Evolutionary conservation across 2,888 invertebrate species (phyloP), one percentile per base, ranked within the genome.

Genomic region (Chironomus tentans): DNA sequence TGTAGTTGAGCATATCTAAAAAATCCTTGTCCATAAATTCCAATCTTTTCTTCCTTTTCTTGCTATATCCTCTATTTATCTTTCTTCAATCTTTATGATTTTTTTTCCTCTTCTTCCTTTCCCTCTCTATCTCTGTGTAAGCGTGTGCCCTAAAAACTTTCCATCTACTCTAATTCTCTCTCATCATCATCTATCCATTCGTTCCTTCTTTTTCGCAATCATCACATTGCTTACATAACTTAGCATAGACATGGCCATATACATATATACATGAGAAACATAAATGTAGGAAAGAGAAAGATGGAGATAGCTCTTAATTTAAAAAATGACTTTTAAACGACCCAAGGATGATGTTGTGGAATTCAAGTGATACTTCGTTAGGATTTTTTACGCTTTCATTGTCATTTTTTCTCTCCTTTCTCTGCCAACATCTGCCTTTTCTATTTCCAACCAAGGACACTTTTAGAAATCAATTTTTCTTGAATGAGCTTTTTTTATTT

Each of bases 241-340:
- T 38, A 38, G 38, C 38, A 38, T 38, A 38, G 38, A 2, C 38
- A 38, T 38, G 38, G 10, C 10, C 38, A 38, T 38, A 38, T 38
- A 38, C 10, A 38, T 38, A 4, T 38, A 10, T 38, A 38, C 38
- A 38, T 38, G 38, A 38, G 38, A 38, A 38, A 10, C 10, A 38
- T 38, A 38, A 38, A 38, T 38, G 38, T 38, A 38, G 38, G 38
- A 50, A 13, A 1, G 50, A 50, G 12, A 56, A 56, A 15, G 56
- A 56, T 50, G n/a, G 56, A n/a, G 56, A 56, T 7, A 18, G 56
- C 56, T 56, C 18, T 56, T 56, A 65, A 65, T 65, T 65, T 65
- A 18, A 21, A 65, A 65, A 65, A 65, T 65, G 65, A 65, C 65
- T 65, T 65, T 24, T 65, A 65, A 65, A 65, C 10, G 65, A 65